Percentiles rank a stretch among this genome's conserved stretches.
Conservation (phyloP, 2,888 invertebrate species). For the Bombylius discolor region DNA sequence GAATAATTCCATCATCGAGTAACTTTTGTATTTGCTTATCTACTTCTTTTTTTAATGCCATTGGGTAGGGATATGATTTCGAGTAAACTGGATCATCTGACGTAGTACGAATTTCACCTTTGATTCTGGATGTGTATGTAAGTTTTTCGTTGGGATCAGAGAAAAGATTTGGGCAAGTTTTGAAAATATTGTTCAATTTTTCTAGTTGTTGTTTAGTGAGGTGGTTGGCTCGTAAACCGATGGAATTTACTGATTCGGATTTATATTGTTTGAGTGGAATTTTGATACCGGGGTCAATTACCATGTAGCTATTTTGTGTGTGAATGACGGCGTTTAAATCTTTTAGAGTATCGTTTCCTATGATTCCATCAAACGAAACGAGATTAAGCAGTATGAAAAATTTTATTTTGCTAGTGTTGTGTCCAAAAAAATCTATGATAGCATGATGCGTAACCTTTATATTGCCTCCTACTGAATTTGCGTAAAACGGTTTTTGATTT, state of each 20-base stretch:
- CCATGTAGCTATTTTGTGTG: neutral
- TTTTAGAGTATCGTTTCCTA: neutral
- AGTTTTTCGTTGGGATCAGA: neutral
- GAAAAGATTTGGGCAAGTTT: neutral
- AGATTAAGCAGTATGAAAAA: neutral
- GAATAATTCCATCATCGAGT: constrained; percentile 5
- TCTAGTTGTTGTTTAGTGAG: neutral
- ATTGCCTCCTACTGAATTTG: constrained; percentile 8
- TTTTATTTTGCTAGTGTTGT: neutral
- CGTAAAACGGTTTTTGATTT: constrained; percentile 7
- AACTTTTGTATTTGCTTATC: constrained; percentile 6
- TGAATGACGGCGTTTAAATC: neutral
- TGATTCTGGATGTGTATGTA: neutral
- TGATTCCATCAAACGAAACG: neutral
- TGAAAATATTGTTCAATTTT: neutral
- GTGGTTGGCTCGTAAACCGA: neutral
- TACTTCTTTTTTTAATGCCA: constrained; percentile 1
- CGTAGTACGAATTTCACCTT: constrained; percentile 2
- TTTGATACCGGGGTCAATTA: neutral
- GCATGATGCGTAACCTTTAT: constrained; percentile 8
- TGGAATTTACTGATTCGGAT: neutral
- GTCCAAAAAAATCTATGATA: constrained; percentile 7
- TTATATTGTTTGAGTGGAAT: neutral
- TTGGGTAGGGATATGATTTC: constrained; percentile 7
- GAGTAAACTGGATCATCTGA: constrained; percentile 2